Evolutionary conservation across 1,140 invertebrate species (phyloP).

Genomic region (Zaprionus tsacasi): DNA sequence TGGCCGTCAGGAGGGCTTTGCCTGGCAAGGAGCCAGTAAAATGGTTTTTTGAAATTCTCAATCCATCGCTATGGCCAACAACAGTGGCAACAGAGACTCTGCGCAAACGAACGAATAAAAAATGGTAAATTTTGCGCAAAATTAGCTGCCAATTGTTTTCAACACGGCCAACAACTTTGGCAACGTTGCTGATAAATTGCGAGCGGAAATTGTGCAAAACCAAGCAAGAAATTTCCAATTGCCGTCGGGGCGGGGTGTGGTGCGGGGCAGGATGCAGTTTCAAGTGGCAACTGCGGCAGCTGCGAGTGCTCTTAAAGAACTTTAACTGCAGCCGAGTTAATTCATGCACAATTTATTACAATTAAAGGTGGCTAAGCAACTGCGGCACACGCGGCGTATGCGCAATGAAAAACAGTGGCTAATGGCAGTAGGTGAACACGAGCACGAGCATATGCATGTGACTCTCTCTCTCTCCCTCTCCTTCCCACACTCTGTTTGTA

Average conservation of each 20-base stretch:
- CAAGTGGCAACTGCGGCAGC: constrained; percentile 16
- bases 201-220: constrained; percentile 73
- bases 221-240: constrained; percentile 77
- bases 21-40: constrained; percentile 48
- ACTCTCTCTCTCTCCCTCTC: constrained; percentile 10
- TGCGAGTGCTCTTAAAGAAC: constrained; percentile 39
- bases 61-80: constrained; percentile 16
- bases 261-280: constrained; percentile 28
- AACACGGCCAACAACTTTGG: constrained; percentile 64
- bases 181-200: constrained; percentile 65
- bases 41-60: constrained; percentile 26
- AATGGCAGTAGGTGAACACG: constrained; percentile 47
- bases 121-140: constrained; percentile 77
- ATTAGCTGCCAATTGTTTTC: constrained; percentile 81
- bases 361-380: constrained; percentile 60
- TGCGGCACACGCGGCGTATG: constrained; percentile 58
- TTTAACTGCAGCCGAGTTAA: constrained; percentile 49
- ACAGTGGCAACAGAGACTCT: constrained; percentile 18
- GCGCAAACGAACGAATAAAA: constrained; percentile 53
- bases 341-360: constrained; percentile 71
- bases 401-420: constrained; percentile 58
- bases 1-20: background rate
- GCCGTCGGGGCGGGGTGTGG: constrained; percentile 5
- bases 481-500: constrained; percentile 35
- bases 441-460: constrained; percentile 3